Base-by-base conservation (phyloP, 1,140 invertebrate species). In the Trichonephila clavipes region DNA sequence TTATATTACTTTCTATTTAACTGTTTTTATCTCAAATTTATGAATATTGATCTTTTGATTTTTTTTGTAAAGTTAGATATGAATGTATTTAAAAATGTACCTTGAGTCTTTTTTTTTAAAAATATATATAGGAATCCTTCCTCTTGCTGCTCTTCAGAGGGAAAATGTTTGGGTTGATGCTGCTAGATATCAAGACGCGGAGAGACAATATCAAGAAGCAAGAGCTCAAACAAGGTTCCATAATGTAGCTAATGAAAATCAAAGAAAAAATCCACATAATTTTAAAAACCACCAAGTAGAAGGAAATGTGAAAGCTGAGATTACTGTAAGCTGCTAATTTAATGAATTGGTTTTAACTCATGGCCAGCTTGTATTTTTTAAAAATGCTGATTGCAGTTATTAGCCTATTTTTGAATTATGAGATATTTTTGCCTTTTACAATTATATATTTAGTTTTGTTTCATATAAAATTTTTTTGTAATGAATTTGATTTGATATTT, bases 91-190 rank as follows among this genome's bases (percentile, higher is more conserved):
- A 7, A 51, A 51, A 51, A 51, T 51, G 51, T 19, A 6, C 61
- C 61, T 19, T 0, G 0, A 14, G 12, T 69, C 10, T 69, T 28
- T 64, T 69, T 69, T 69, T 28, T 28, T 28, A 28, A 28, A 28
- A 1, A 28, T 28, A 28, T 28, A 28, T 28, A 2, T 24, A 69
- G 66, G 66, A 24, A 69, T 69, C 8, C 66, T 24, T 69, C 66
- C 66, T 24, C 4, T 69, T 24, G 66, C 66, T 69, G 66, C 66
- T 69, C 24, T 69, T n/a, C 66, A 69, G 8, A 34, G n/a, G n/a
- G 82, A 85, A 16, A n/a, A 21, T 19, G 4, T 85, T 58, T 85
- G 82, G 82, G 14, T 59, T 85, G 82, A 85, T 58, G 82, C 44
- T 59, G n/a, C 44, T 8, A 58, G 44, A 19, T 85, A 58, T 58